Percentiles rank a stretch among this genome's conserved stretches.
phyloP scores from a whole-genome alignment of 2,888 invertebrate genomes.

The Malachius bipustulatus region DNA sequence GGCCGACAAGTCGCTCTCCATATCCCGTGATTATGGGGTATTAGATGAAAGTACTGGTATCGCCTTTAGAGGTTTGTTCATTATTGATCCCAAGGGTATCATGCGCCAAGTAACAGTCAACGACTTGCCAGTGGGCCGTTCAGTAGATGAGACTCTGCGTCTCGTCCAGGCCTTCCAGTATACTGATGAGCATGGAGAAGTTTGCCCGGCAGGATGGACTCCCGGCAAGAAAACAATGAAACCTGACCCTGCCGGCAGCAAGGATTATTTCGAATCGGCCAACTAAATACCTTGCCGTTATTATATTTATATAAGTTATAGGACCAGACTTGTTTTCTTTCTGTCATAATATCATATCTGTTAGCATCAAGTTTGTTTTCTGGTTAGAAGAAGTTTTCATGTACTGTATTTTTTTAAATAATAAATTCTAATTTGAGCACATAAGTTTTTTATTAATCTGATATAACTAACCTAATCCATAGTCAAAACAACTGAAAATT shows the following conservation, averaged over 20 bases:
- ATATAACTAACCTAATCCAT: too few relatives aligned
- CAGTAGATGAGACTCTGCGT: slow-evolving; percentile 82
- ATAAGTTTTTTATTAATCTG: too few relatives aligned
- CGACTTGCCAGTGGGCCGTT: slow-evolving; percentile 86
- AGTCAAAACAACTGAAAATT: too few relatives aligned
- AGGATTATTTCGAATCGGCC: slow-evolving; percentile 36
- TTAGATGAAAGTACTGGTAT: slow-evolving; percentile 81
- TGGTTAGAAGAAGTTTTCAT: too few relatives aligned
- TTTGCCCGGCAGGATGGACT: slow-evolving; percentile 86
- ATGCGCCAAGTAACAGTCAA: slow-evolving; percentile 88
- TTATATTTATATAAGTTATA: too few relatives aligned
- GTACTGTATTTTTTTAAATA: too few relatives aligned
- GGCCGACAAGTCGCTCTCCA: slow-evolving; percentile 77
- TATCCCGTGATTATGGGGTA: slow-evolving; percentile 77
- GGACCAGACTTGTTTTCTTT: too few relatives aligned
- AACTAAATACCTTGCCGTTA: too few relatives aligned
- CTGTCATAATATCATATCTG: too few relatives aligned
- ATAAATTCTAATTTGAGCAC: too few relatives aligned
- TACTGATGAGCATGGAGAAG: slow-evolving; percentile 81
- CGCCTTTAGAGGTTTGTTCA: slow-evolving; percentile 85
- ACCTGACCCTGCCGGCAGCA: slow-evolving; percentile 65
- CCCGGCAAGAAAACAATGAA: slow-evolving; percentile 83
- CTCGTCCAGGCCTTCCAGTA: slow-evolving; percentile 91
- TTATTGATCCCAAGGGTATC: slow-evolving; percentile 75
- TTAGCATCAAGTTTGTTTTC: too few relatives aligned